These are phyloP conservation scores for Euspilapteryx auroguttella DNA, from an alignment of 2,888 invertebrate genomes.

Conservation along the genomic window DNA sequence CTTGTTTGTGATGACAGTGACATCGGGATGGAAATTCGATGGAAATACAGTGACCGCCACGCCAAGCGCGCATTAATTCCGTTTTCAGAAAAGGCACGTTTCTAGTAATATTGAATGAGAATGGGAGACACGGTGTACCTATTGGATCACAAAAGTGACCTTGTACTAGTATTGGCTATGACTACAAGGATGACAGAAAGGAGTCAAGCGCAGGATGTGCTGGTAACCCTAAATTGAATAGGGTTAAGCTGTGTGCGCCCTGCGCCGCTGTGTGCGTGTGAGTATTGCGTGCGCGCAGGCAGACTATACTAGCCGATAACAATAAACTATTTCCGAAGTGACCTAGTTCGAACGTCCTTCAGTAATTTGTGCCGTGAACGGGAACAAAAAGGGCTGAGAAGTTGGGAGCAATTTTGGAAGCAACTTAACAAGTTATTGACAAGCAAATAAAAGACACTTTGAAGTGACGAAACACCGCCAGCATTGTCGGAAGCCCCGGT, in stretches of 20 bases:
- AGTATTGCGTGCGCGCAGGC: slow-evolving; percentile 50
- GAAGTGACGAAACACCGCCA: slow-evolving; percentile 14
- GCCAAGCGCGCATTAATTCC: too few relatives aligned
- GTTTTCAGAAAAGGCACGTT: too few relatives aligned
- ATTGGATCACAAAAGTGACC: too few relatives aligned
- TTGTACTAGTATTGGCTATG: slow-evolving; percentile 19
- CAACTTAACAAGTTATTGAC: slow-evolving; percentile 23
- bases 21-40: too few relatives aligned
- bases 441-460: slow-evolving; percentile 19
- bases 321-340: slow-evolving; percentile 63
- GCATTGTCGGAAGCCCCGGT: too few relatives aligned
- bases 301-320: slow-evolving; percentile 57
- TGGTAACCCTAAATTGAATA: slow-evolving; percentile 35
- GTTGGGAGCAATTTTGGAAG: slow-evolving; percentile 21
- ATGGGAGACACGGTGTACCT: too few relatives aligned
- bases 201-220: slow-evolving; percentile 21
- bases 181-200: slow-evolving; percentile 3
- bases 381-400: slow-evolving; percentile 51
- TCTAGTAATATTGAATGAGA: too few relatives aligned
- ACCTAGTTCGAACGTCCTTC: slow-evolving; percentile 60
- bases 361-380: slow-evolving; percentile 53
- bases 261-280: slow-evolving; percentile 28
- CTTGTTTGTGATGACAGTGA: too few relatives aligned
- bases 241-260: slow-evolving; percentile 31
- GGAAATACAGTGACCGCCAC: too few relatives aligned